A percentile compares a stretch with the other conserved stretches of the same genome.
phyloP scores from a whole-genome alignment of 2,888 invertebrate genomes.

The Dryobotodes eremita region DNA sequence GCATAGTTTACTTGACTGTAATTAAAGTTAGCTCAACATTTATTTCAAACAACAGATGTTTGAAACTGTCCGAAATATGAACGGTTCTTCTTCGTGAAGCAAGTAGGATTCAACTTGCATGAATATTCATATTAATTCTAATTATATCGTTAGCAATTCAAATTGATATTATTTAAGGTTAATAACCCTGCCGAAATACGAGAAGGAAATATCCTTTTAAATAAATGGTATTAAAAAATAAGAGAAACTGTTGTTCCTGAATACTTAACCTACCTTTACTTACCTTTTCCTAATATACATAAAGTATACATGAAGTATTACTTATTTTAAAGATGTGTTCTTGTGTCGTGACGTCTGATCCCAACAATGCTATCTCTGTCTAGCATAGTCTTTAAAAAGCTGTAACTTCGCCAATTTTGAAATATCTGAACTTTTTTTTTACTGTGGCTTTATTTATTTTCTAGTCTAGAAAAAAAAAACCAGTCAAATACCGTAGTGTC shows the following conservation, averaged over 20 bases:
- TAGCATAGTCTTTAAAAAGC: too few species aligned
- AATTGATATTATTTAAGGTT: conserved; percentile 33
- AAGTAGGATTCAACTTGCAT: conserved; percentile 33
- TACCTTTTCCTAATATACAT: too few species aligned
- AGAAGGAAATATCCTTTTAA: conserved; percentile 32
- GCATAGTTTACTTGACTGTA: background rate
- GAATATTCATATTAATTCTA: conserved; percentile 53
- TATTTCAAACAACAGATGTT: conserved; percentile 37
- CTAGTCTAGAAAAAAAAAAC: too few species aligned
- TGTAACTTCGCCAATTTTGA: too few species aligned
- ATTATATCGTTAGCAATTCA: conserved; percentile 49
- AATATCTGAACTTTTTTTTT: too few species aligned
- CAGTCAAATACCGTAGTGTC: too few species aligned
- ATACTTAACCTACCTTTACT: background rate
- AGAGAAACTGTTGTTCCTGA: conserved; percentile 29
- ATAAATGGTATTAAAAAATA: conserved; percentile 1
- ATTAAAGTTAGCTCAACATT: background rate
- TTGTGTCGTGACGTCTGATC: too few species aligned
- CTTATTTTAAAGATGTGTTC: too few species aligned
- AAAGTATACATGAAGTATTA: too few species aligned
- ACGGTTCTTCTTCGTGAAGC: conserved; percentile 30
- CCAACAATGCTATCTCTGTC: too few species aligned
- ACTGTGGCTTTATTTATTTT: too few species aligned
- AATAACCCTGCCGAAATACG: conserved; percentile 45
- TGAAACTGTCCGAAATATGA: conserved; percentile 8